A percentile compares a stretch with the other conserved stretches of the same genome.
Conservation (phyloP, 2,797 vertebrate species). For the Takifugu rubripes region DNA sequence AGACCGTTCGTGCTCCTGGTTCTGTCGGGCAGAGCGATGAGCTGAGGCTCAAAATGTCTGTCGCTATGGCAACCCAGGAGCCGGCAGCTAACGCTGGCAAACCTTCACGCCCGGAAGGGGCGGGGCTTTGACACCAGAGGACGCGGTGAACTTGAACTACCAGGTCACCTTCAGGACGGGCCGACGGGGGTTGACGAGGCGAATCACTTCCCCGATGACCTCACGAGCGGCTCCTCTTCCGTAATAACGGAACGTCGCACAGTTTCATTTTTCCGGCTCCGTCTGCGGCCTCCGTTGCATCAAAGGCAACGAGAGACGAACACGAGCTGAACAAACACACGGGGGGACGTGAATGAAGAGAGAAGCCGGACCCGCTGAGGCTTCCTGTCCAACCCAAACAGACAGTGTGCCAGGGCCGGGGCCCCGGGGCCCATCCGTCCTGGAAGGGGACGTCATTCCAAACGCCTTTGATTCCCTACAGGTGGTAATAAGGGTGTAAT, state of each 20-base stretch:
- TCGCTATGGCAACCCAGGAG: no score
- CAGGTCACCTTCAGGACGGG: no score
- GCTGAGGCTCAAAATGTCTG: no score
- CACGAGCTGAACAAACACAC: slow-evolving; percentile 31
- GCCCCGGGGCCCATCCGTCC: slow-evolving; percentile 56
- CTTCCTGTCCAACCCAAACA: slow-evolving; percentile 65
- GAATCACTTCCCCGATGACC: no score
- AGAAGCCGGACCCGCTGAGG: slow-evolving; percentile 55
- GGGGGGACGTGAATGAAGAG: slow-evolving; percentile 35
- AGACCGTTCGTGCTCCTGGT: slow-evolving; percentile 56
- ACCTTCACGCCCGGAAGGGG: no score
- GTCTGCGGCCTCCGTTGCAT: background rate
- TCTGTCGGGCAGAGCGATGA: slow-evolving; percentile 15
- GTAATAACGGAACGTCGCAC: background rate
- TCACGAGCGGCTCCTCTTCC: no score
- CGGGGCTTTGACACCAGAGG: no score
- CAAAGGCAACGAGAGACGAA: slow-evolving; percentile 31
- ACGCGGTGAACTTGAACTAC: no score
- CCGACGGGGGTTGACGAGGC: no score
- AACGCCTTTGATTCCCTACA: slow-evolving; percentile 19
- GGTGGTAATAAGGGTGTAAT: slow-evolving; percentile 11
- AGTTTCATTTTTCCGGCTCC: slow-evolving; percentile 31
- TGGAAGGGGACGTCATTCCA: slow-evolving; percentile 41
- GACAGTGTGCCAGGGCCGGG: slow-evolving; percentile 54
- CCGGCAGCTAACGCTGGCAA: no score